A percentile compares a stretch with the other conserved stretches of the same genome.
Conservation (phyloP, 2,113 vertebrate species). For the Mastomys coucha region DNA sequence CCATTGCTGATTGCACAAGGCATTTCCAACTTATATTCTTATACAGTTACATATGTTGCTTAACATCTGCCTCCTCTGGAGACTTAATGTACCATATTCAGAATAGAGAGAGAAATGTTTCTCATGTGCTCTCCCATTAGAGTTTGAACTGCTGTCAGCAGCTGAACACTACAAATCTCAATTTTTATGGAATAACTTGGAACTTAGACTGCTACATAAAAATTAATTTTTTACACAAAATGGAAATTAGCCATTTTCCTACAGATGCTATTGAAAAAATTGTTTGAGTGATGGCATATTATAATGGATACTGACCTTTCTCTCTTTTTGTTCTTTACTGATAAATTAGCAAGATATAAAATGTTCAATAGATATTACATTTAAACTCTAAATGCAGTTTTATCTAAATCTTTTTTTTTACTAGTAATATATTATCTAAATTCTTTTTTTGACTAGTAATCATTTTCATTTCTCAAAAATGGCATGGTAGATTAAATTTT, state of each 20-base stretch:
- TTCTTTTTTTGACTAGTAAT: background rate
- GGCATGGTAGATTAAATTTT: conserved; percentile 29
- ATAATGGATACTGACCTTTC: conserved; percentile 38
- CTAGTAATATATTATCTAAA: background rate
- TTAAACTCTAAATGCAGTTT: background rate
- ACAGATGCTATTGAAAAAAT: conserved; percentile 63
- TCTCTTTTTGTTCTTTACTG: conserved; percentile 39
- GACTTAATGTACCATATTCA: conserved; percentile 72
- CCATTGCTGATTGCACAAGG: conserved; percentile 43
- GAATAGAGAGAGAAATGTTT: conserved; percentile 4
- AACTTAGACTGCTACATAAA: conserved; percentile 52
- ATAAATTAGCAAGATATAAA: conserved; percentile 53
- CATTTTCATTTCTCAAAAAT: conserved; percentile 60
- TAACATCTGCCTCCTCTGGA: conserved; percentile 73
- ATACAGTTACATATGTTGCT: conserved; percentile 47
- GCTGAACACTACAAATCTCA: conserved; percentile 51
- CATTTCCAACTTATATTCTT: conserved; percentile 65
- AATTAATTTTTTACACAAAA: conserved; percentile 72
- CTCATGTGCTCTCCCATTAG: conserved; percentile 36
- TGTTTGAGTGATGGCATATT: conserved; percentile 58
- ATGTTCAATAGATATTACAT: conserved; percentile 59
- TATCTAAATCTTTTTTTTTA: background rate
- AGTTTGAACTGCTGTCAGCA: conserved; percentile 48
- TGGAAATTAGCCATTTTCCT: conserved; percentile 63
- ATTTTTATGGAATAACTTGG: conserved; percentile 61